phyloP scores from a whole-genome alignment of 64 coral and sea anemone genomes.

The Montipora capricornis region DNA sequence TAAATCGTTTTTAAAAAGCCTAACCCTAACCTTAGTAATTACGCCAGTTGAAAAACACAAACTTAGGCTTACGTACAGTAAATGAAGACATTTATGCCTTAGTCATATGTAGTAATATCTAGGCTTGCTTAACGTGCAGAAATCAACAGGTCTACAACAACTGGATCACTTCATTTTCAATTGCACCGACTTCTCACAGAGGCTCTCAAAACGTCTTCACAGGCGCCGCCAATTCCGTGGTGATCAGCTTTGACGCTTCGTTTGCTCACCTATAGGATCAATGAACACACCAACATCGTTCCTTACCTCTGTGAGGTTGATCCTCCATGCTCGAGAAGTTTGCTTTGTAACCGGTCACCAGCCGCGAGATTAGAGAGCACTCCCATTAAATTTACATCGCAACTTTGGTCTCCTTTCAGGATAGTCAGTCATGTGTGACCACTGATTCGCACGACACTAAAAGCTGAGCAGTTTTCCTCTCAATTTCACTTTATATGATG shows the following conservation, averaged over 20 bases:
- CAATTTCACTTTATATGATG: neutral
- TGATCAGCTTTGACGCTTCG: neutral
- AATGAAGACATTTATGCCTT: neutral
- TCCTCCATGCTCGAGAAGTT: slow-evolving; percentile 33
- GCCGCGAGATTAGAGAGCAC: slow-evolving; percentile 70
- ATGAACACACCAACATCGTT: neutral
- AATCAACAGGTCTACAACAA: neutral
- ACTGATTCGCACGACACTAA: slow-evolving; percentile 26
- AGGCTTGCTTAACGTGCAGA: neutral
- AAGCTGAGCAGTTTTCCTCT: slow-evolving; percentile 13
- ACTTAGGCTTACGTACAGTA: neutral
- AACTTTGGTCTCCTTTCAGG: slow-evolving; percentile 69
- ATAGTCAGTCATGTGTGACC: slow-evolving; percentile 51
- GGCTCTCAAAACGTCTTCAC: slow-evolving; percentile 8
- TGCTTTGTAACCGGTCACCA: slow-evolving; percentile 71
- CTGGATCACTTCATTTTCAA: neutral
- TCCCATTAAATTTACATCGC: slow-evolving; percentile 69
- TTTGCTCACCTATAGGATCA: neutral
- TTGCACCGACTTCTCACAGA: neutral
- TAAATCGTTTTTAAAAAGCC: no score
- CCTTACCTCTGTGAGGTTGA: neutral
- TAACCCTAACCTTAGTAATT: neutral
- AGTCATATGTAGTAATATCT: neutral
- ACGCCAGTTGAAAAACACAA: no score
- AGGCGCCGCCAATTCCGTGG: neutral